Percentiles rank a stretch among this genome's conserved stretches.
Conservation (phyloP, 2,888 invertebrate genomes). For the Andrena haemorrhoa region DNA sequence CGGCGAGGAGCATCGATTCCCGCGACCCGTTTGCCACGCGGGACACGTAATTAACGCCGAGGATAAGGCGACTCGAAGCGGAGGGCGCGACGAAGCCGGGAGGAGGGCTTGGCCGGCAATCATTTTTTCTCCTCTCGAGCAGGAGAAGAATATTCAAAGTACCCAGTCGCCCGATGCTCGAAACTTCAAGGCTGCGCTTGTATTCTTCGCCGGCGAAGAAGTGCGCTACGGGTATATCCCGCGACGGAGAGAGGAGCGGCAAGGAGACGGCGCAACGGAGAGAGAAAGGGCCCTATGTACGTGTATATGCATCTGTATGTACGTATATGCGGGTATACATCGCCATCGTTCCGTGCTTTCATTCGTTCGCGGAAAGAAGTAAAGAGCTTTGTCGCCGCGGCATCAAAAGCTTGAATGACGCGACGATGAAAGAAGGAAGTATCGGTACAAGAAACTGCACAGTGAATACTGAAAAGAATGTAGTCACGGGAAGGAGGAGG, state of each 20-base stretch:
- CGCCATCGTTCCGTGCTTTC: slow-evolving; percentile 76
- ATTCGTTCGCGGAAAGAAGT: slow-evolving; percentile 76
- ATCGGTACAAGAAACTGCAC: slow-evolving; percentile 80
- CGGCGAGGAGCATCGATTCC: neutral
- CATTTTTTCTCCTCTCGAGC: slow-evolving; percentile 47
- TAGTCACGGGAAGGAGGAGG: slow-evolving; percentile 67
- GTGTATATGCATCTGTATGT: slow-evolving; percentile 53
- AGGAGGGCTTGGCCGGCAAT: slow-evolving; percentile 35
- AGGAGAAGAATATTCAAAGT: slow-evolving; percentile 65
- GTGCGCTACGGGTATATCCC: slow-evolving; percentile 37
- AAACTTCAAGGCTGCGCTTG: slow-evolving; percentile 47
- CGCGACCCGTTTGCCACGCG: neutral
- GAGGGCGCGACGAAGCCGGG: neutral
- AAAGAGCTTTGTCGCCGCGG: slow-evolving; percentile 79
- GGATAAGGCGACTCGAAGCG: slow-evolving; percentile 5
- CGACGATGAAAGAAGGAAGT: slow-evolving; percentile 80
- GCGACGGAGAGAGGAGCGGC: slow-evolving; percentile 2
- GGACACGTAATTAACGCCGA: slow-evolving; percentile 46
- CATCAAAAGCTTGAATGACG: slow-evolving; percentile 81
- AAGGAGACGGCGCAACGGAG: neutral
- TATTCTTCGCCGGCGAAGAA: slow-evolving; percentile 31
- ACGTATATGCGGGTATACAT: slow-evolving; percentile 66
- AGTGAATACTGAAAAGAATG: slow-evolving; percentile 80
- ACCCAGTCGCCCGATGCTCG: slow-evolving; percentile 54
- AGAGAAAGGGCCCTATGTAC: slow-evolving; percentile 43